Conservation (phyloP, 2,113 vertebrate genomes). For the Eurypyga helias region DNA sequence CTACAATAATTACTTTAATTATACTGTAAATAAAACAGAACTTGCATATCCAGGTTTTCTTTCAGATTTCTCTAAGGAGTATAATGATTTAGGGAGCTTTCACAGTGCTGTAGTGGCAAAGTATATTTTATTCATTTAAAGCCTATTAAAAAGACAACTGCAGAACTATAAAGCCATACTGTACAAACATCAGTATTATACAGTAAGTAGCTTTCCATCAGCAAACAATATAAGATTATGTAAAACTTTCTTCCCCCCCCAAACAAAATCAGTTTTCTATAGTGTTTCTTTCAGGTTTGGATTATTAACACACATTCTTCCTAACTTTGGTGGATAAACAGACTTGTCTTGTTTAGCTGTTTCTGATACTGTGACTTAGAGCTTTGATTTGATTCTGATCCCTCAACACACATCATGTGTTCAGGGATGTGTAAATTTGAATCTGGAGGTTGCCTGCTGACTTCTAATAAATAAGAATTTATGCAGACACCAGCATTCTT, state of each 20-base stretch:
- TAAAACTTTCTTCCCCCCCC: not conserved
- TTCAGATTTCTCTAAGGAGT: not conserved
- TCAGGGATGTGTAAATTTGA: constrained; percentile 66
- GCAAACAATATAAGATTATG: not conserved
- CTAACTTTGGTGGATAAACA: constrained; percentile 64
- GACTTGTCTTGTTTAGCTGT: constrained; percentile 46
- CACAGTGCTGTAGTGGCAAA: not conserved
- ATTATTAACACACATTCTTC: constrained; percentile 49
- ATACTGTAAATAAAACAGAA: constrained; percentile 35
- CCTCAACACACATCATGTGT: constrained; percentile 33
- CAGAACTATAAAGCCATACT: not conserved
- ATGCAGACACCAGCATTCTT: constrained; percentile 43
- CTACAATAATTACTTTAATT: constrained; percentile 39
- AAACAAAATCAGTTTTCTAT: not conserved
- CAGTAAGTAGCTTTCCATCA: not conserved
- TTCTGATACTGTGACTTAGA: constrained; percentile 65
- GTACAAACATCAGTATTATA: not conserved
- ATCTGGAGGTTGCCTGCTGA: constrained; percentile 65
- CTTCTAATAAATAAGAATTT: constrained; percentile 73
- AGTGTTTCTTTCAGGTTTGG: constrained; percentile 25
- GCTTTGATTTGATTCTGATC: constrained; percentile 80
- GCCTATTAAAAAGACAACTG: constrained; percentile 17
- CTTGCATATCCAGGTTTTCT: not conserved
- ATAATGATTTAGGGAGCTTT: not conserved
- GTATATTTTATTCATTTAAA: constrained; percentile 41